phyloP scores from a whole-genome alignment of 2,888 invertebrate genomes.

The Lypha dubia region DNA sequence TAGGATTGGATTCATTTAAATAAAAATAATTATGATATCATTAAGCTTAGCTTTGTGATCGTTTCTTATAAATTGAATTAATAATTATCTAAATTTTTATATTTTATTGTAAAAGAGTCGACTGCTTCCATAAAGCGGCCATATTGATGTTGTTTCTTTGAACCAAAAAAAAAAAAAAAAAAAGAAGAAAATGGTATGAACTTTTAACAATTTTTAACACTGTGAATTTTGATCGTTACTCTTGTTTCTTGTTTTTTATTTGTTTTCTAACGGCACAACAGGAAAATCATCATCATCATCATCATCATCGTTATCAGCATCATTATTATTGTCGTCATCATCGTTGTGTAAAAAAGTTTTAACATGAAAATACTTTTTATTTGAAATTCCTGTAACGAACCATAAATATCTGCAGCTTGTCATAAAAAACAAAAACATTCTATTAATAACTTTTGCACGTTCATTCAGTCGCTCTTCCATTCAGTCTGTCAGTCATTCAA shows the following conservation, averaged over 20 bases:
- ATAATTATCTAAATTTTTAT: too few relatives aligned
- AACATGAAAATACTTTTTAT: constrained; percentile 38
- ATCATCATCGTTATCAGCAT: neutral
- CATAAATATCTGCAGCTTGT: constrained; percentile 24
- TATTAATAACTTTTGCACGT: constrained; percentile 49
- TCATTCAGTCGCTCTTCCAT: neutral
- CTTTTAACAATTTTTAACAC: neutral
- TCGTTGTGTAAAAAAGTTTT: constrained; percentile 13
- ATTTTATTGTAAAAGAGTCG: too few relatives aligned
- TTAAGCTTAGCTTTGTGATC: too few relatives aligned
- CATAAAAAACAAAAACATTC: constrained; percentile 58
- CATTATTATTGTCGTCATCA: neutral
- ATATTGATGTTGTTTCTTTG: neutral
- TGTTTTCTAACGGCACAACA: neutral
- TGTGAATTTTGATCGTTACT: constrained; percentile 22
- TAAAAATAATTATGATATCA: too few relatives aligned
- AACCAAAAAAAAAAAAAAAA: neutral
- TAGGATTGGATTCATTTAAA: too few relatives aligned
- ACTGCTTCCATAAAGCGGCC: neutral
- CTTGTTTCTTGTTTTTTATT: neutral
- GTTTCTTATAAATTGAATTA: too few relatives aligned
- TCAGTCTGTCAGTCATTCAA: neutral
- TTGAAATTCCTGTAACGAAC: neutral
- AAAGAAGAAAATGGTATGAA: neutral
- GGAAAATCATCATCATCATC: neutral